Evolutionary conservation across 1,140 invertebrate species (phyloP).

Genomic region (Chelonus insularis): DNA sequence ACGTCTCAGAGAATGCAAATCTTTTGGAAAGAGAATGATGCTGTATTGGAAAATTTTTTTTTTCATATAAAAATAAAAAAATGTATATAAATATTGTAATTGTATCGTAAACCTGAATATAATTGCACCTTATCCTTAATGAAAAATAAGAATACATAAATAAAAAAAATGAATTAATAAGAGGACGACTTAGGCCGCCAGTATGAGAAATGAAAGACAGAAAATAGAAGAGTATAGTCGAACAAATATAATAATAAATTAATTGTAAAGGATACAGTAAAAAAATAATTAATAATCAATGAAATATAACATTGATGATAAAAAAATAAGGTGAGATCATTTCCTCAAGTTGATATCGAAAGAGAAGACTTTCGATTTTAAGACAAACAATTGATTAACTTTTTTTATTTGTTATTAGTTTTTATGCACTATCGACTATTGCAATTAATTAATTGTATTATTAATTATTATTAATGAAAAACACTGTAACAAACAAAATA

Average conservation of each 20-base stretch:
- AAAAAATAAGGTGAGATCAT: too few species aligned
- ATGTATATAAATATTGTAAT: constrained; percentile 52
- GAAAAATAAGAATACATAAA: not conserved
- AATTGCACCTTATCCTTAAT: constrained; percentile 25
- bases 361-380: not conserved
- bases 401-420: constrained; percentile 52
- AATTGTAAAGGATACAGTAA: too few species aligned
- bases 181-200: too few species aligned
- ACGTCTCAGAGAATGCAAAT: too few species aligned
- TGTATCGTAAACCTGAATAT: constrained; percentile 47
- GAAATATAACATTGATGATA: not conserved
- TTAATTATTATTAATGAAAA: constrained; percentile 41
- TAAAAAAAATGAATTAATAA: not conserved
- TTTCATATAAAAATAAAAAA: constrained; percentile 45
- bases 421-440: constrained; percentile 52
- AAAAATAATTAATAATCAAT: too few species aligned
- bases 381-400: constrained; percentile 31
- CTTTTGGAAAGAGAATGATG: constrained; percentile 19
- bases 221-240: too few species aligned
- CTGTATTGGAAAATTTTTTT: constrained; percentile 48
- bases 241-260: too few species aligned
- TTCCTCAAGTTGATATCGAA: too few species aligned
- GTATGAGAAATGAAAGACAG: too few species aligned
- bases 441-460: constrained; percentile 56
- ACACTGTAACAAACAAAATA: constrained; percentile 58